Evolutionary conservation across 1,140 invertebrate species (phyloP).

Genomic region (Aporrectodea caliginosa): DNA sequence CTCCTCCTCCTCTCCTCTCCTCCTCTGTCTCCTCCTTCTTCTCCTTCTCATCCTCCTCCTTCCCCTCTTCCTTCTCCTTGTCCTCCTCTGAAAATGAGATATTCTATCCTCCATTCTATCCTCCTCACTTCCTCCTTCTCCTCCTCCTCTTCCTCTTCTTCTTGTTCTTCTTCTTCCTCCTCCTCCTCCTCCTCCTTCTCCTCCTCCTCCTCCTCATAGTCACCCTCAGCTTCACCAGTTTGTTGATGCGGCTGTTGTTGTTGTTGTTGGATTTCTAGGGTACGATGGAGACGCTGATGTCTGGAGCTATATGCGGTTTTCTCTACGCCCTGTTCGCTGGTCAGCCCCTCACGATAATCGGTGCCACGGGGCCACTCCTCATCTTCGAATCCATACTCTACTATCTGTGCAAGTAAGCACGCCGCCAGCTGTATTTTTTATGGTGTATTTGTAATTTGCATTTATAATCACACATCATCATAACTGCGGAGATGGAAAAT

Average conservation of each 20-base stretch:
- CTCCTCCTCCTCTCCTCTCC: too few relatives aligned
- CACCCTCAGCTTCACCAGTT: not conserved
- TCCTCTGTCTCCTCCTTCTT: too few relatives aligned
- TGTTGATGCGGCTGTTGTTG: not conserved
- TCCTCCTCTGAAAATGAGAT: too few relatives aligned
- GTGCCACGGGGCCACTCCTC: constrained; percentile 61
- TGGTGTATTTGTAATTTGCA: too few relatives aligned
- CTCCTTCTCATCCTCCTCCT: too few relatives aligned
- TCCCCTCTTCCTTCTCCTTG: too few relatives aligned
- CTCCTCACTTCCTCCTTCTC: not conserved
- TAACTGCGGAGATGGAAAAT: too few relatives aligned
- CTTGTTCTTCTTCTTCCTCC: not conserved
- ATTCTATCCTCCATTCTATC: not conserved
- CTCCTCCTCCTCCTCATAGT: not conserved
- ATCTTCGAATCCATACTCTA: constrained; percentile 97
- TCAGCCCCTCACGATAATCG: constrained; percentile 58
- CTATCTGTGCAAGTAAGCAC: constrained; percentile 76
- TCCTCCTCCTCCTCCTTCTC: not conserved
- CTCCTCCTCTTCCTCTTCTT: not conserved
- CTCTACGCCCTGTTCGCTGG: constrained; percentile 55
- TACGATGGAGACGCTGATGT: constrained; percentile 55
- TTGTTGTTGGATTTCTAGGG: constrained; percentile 35
- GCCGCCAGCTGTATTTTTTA: too few relatives aligned
- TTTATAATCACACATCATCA: too few relatives aligned
- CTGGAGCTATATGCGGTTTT: constrained; percentile 64